Conservation (phyloP, 2,797 vertebrate species). For the Micropoecilia bifurca region DNA sequence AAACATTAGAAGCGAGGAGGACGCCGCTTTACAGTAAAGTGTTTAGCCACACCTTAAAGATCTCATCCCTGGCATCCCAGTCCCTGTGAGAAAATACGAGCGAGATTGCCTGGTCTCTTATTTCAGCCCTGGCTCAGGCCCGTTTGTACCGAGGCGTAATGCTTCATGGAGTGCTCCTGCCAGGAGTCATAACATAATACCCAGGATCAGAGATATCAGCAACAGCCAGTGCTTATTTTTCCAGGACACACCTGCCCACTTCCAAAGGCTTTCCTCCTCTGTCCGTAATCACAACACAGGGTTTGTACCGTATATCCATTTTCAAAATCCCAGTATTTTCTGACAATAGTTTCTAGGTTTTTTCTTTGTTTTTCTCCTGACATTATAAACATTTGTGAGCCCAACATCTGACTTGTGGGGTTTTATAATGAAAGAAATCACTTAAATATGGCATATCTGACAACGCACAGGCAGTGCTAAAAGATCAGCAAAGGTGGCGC, state of each 20-base stretch:
- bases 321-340: neutral
- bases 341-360: neutral
- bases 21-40: slow-evolving; percentile 8
- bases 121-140: slow-evolving; percentile 36
- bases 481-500: neutral
- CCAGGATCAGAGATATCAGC: slow-evolving; percentile 61
- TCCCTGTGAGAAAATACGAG: slow-evolving; percentile 18
- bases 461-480: neutral
- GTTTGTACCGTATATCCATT: neutral
- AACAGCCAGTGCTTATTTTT: slow-evolving; percentile 42
- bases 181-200: slow-evolving; percentile 59
- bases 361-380: neutral
- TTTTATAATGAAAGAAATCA: neutral
- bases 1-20: slow-evolving; percentile 16
- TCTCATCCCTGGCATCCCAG: slow-evolving; percentile 11
- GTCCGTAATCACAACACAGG: slow-evolving; percentile 42
- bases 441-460: neutral
- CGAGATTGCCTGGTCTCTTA: slow-evolving; percentile 2
- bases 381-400: neutral
- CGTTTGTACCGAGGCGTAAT: slow-evolving; percentile 43
- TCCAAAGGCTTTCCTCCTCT: slow-evolving; percentile 50
- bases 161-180: slow-evolving; percentile 37
- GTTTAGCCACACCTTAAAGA: slow-evolving; percentile 20
- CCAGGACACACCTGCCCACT: slow-evolving; percentile 66
- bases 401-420: neutral